A percentile compares a stretch with the other conserved stretches of the same genome.
Conservation (phyloP, 2,888 invertebrate species). For the Eupithecia centaureata region DNA sequence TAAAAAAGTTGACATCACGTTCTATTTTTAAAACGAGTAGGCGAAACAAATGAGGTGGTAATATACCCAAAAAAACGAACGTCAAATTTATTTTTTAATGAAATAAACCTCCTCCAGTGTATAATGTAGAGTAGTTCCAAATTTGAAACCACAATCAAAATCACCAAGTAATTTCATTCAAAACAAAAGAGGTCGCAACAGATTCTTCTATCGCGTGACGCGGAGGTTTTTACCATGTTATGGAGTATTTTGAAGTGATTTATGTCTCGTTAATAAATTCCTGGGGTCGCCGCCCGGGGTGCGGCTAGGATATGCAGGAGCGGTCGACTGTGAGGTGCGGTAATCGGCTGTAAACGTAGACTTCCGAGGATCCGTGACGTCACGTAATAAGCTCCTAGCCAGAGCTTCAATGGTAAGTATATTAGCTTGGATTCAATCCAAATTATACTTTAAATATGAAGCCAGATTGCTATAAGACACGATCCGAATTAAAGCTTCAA, state of each 20-base stretch:
- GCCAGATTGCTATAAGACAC: background rate
- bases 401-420: background rate
- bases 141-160: slow-evolving; percentile 23
- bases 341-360: slow-evolving; percentile 25
- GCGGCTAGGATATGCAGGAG: slow-evolving; percentile 58
- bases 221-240: slow-evolving; percentile 54
- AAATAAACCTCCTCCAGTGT: background rate
- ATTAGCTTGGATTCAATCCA: background rate
- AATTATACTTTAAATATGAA: background rate
- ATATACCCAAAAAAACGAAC: background rate
- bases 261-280: slow-evolving; percentile 72
- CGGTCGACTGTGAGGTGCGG: slow-evolving; percentile 57
- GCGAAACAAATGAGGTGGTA: background rate
- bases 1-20: slow-evolving; percentile 35
- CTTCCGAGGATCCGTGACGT: slow-evolving; percentile 22
- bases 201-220: slow-evolving; percentile 61
- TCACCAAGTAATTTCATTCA: slow-evolving; percentile 47
- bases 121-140: background rate
- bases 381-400: background rate
- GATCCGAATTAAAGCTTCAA: background rate
- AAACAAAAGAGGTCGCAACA: slow-evolving; percentile 58
- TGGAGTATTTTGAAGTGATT: slow-evolving; percentile 60
- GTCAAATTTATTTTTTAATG: background rate
- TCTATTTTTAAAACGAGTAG: slow-evolving; percentile 20
- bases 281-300: slow-evolving; percentile 62